phyloP scores from a whole-genome alignment of 2,113 vertebrate species.

The Epinephelus fuscoguttatus region DNA sequence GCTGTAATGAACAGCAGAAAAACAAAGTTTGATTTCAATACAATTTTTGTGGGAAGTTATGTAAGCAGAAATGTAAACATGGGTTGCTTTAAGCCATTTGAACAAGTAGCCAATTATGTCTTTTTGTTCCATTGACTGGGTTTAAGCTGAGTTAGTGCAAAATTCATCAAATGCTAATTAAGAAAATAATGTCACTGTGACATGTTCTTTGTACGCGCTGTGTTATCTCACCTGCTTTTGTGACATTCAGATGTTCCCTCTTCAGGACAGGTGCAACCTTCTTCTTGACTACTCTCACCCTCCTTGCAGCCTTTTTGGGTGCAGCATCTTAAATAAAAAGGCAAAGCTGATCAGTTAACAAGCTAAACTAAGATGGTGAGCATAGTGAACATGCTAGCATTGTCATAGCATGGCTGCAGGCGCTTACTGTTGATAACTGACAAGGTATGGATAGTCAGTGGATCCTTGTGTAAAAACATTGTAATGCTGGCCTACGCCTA shows the following conservation, averaged over 20 bases:
- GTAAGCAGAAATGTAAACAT: not conserved
- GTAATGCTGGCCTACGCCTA: not conserved
- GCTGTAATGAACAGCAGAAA: slow-evolving; percentile 24
- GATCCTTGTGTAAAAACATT: not conserved
- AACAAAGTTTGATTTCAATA: no score
- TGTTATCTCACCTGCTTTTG: slow-evolving; percentile 2
- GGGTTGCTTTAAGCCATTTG: not conserved
- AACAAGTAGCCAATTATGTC: not conserved
- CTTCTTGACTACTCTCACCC: not conserved
- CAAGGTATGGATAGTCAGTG: not conserved
- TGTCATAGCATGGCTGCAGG: not conserved
- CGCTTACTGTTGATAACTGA: not conserved
- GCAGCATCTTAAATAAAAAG: not conserved
- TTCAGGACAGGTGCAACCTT: not conserved
- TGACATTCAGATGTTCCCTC: slow-evolving; percentile 4
- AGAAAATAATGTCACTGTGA: not conserved
- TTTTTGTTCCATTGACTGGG: not conserved
- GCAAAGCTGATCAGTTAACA: not conserved
- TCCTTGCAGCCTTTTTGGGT: not conserved
- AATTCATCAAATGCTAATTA: not conserved
- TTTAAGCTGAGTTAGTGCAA: not conserved
- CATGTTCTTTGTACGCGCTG: not conserved
- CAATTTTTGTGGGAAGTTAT: no score
- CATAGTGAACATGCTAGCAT: not conserved
- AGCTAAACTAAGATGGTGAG: not conserved